Percentiles rank a stretch among this genome's conserved stretches.
These are phyloP conservation scores for Thymelicus acteon DNA, from an alignment of 2,888 invertebrate species.

Conservation along the genomic window DNA sequence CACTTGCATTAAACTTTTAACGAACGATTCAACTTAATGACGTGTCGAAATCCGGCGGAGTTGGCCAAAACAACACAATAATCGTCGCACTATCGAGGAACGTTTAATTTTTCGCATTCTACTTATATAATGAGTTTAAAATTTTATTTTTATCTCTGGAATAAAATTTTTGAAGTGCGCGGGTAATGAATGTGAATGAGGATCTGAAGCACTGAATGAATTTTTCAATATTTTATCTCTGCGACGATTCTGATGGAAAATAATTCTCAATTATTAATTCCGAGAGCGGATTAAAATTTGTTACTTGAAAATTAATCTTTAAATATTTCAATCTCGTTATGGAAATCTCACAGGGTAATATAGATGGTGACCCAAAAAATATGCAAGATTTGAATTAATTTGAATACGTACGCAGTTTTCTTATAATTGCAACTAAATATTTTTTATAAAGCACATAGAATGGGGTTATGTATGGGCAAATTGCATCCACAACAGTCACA, in stretches of 20 bases:
- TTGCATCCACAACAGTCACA: too few relatives aligned
- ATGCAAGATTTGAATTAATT: too few relatives aligned
- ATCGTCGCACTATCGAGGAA: neutral
- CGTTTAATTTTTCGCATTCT: neutral
- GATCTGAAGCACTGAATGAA: neutral
- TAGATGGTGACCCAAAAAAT: too few relatives aligned
- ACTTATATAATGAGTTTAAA: neutral
- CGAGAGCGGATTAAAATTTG: neutral
- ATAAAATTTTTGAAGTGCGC: neutral
- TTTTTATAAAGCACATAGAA: too few relatives aligned
- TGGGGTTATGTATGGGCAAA: too few relatives aligned
- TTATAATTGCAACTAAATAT: too few relatives aligned
- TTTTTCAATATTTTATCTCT: constrained; percentile 2
- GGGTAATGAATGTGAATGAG: constrained; percentile 1
- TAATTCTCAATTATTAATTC: neutral
- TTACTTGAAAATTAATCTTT: neutral
- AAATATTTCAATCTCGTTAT: too few relatives aligned
- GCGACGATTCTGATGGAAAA: neutral
- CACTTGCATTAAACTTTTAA: constrained; percentile 22
- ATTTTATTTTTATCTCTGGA: neutral
- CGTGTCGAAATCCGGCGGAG: constrained; percentile 4
- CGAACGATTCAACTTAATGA: constrained; percentile 19
- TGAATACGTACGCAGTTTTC: too few relatives aligned
- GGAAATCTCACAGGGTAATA: too few relatives aligned
- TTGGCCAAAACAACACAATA: neutral